Conservation (phyloP, 1,140 invertebrate species). For the Belonocnema kinseyi region DNA sequence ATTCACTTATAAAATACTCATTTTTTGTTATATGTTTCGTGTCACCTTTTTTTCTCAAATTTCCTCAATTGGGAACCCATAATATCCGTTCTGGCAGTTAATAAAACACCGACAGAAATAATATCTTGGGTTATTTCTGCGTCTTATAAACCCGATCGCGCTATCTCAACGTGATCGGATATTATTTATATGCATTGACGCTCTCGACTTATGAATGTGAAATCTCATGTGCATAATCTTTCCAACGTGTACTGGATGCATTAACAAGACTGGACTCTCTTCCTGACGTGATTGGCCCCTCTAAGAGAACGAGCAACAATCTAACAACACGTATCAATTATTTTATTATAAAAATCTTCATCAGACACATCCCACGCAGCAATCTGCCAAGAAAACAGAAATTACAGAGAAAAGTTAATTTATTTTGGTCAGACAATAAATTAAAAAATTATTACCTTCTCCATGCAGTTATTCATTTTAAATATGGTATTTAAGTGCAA, state of each 20-base stretch:
- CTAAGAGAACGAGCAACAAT: not conserved
- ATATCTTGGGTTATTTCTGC: too few relatives aligned
- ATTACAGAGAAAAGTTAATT: conserved; percentile 11
- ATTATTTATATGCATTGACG: conserved; percentile 6
- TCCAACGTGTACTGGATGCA: not conserved
- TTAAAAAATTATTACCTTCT: not conserved
- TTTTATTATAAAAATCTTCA: not conserved
- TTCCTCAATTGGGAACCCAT: too few relatives aligned
- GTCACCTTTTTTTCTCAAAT: too few relatives aligned
- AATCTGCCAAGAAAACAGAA: not conserved
- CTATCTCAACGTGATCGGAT: not conserved
- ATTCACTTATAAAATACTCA: too few relatives aligned
- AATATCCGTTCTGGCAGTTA: too few relatives aligned
- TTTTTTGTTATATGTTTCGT: too few relatives aligned
- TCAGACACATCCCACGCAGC: not conserved
- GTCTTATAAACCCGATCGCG: not conserved
- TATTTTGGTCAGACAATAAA: not conserved
- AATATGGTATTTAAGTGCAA: not conserved
- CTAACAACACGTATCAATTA: not conserved
- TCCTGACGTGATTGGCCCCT: not conserved
- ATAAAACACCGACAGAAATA: too few relatives aligned
- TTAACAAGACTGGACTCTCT: not conserved
- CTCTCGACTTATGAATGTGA: conserved; percentile 1
- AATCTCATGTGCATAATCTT: conserved; percentile 16
- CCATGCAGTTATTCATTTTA: not conserved